Percentiles rank a stretch among this genome's conserved stretches.
These are phyloP conservation scores for Hanleya hanleyi DNA, from an alignment of 2,888 invertebrate species.

Conservation along the genomic window DNA sequence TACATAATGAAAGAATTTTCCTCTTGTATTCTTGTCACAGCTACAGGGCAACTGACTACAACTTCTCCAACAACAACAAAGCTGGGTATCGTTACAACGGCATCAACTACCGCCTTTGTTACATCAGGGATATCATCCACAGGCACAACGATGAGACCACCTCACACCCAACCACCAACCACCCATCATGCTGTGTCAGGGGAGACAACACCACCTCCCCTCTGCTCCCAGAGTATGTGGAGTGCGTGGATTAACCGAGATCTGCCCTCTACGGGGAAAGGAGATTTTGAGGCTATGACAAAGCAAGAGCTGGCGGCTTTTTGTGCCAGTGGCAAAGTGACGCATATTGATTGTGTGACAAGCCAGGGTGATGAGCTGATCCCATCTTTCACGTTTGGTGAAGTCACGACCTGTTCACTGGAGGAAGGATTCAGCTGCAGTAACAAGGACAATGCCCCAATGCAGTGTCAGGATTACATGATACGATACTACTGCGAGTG, in stretches of 20 bases:
- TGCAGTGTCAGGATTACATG: constrained; percentile 52
- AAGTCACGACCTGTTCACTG: constrained; percentile 72
- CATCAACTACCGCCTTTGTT: constrained; percentile 5
- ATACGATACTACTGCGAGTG: constrained; percentile 74
- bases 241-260: constrained; percentile 57
- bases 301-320: constrained; percentile 36
- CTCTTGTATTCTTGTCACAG: no score
- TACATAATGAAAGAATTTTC: no score
- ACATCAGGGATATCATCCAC: constrained; percentile 19
- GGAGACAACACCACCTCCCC: neutral
- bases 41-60: no score
- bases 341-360: constrained; percentile 59
- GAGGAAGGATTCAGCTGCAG: constrained; percentile 83
- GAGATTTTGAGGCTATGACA: constrained; percentile 54
- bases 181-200: constrained; percentile 8
- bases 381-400: constrained; percentile 46
- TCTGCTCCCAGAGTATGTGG: constrained; percentile 46
- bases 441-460: constrained; percentile 44
- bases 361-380: constrained; percentile 37
- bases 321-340: constrained; percentile 47
- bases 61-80: neutral
- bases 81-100: neutral
- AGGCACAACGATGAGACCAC: neutral
- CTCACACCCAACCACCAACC: constrained; percentile 10
- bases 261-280: constrained; percentile 45